Percentiles rank a stretch among this genome's conserved stretches.
These are phyloP conservation scores for Decapterus maruadsi DNA, from an alignment of 2,797 vertebrate genomes.

Conservation along the genomic window DNA sequence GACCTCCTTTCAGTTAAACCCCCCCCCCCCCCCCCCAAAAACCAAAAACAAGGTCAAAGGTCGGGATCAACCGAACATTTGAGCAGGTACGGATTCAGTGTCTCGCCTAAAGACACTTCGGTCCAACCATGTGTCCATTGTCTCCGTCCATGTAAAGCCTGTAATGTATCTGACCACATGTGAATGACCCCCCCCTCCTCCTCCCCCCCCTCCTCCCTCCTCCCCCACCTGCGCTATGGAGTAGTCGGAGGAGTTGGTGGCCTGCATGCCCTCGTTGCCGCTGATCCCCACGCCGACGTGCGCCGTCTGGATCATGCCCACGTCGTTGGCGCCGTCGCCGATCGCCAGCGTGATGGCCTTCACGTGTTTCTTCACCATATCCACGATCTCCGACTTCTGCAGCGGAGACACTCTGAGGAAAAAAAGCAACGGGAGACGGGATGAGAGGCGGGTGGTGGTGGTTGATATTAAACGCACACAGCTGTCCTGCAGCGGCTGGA, in stretches of 20 bases:
- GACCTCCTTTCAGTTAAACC: conserved; percentile 26
- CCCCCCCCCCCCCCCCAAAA: conserved; percentile 6
- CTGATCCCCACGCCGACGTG: conserved; percentile 98
- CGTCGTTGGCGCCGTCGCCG: conserved; percentile 98
- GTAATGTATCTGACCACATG: conserved; percentile 7
- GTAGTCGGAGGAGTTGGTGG: conserved; percentile 98
- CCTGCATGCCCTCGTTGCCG: conserved; percentile 99
- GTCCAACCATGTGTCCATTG: conserved; percentile 19
- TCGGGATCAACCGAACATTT: conserved; percentile 32
- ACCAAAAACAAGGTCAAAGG: conserved; percentile 51
- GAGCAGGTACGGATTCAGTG: conserved; percentile 32
- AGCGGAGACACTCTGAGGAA: conserved; percentile 94
- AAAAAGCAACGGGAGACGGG: not conserved
- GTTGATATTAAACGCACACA: conserved; percentile 26
- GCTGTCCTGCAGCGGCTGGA: conserved; percentile 25
- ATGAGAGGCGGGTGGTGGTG: not conserved
- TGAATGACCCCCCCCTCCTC: too few relatives aligned
- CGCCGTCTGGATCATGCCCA: conserved; percentile 99
- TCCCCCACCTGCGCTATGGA: conserved; percentile 98
- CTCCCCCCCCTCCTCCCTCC: too few relatives aligned
- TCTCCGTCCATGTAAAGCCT: conserved; percentile 17
- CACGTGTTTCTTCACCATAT: conserved; percentile 98
- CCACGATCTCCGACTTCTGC: conserved; percentile 99
- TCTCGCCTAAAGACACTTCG: conserved; percentile 26
- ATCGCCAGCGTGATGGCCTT: conserved; percentile 98